Conservation (phyloP, 1,140 invertebrate species). For the Phymorhynchus buccinoides region DNA sequence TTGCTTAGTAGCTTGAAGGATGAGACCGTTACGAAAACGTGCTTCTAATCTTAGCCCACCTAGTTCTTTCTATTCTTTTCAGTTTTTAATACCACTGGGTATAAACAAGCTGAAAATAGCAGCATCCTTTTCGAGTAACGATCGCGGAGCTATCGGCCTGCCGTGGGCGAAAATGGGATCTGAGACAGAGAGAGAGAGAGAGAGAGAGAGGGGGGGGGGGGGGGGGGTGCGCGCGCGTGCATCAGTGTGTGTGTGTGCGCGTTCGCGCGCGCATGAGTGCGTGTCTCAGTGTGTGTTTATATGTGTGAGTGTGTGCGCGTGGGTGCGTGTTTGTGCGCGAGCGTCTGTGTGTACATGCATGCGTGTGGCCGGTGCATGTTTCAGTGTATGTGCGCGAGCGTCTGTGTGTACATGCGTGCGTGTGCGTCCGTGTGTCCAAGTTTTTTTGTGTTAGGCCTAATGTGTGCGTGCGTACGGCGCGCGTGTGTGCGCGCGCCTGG, state of each 20-base stretch:
- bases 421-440: not conserved
- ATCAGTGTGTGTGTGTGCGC: not conserved
- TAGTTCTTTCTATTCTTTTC: not conserved
- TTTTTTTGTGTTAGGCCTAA: no score
- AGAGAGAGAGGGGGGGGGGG: no score
- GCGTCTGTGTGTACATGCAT: not conserved
- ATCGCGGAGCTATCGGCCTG: not conserved
- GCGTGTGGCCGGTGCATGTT: not conserved
- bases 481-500: not conserved
- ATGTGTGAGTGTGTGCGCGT: no score
- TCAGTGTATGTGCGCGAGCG: not conserved
- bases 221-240: no score
- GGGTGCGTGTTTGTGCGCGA: not conserved
- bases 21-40: not conserved
- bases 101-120: not conserved
- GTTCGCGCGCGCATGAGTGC: no score
- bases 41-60: slow-evolving; percentile 2
- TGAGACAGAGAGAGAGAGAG: no score
- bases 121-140: not conserved
- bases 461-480: not conserved
- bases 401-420: not conserved
- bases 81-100: not conserved
- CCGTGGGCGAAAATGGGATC: slow-evolving; percentile 5
- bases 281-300: no score
- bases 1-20: not conserved